Evolutionary conservation across 2,113 vertebrate species (phyloP), one percentile per base, ranked within the genome.

Genomic region (Melanerpes formicivorus): DNA sequence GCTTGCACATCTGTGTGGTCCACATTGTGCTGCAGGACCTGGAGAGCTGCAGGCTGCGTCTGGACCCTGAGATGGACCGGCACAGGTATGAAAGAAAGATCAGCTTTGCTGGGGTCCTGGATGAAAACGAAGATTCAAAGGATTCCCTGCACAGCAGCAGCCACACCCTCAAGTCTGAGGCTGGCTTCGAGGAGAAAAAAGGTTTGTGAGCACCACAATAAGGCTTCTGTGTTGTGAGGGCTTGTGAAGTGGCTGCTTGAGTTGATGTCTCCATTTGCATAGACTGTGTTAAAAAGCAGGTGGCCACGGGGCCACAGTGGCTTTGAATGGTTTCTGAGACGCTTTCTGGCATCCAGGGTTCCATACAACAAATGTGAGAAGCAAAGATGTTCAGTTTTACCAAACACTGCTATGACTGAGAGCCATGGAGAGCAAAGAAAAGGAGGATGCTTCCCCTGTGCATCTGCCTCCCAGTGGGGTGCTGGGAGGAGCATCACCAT

Each of bases 21-120:
- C 90, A 0, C 40, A 0, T 96, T 78, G 71, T 89, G 18, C 90
- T 92, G 5, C 72, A 99, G 99, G 99, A 99, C 71, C 97, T 99
- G 87, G 99, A 99, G 81, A 99, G 98, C 97, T 99, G 98, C 96
- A 98, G 99, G 26, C 96, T 99, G 78, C 99, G 98, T 30, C 96
- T 99, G 95, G 99, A 99, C 91, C 99, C 99, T 0, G 99, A 99
- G 87, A 96, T 99, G 81, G 99, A 99, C 52, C 98, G 99, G 8
- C 99, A 99, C 87, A 98, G 99, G 96, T 99, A 99, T 69, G 99
- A 99, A 93, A 98, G 99, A 96, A 99, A 99, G 97, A 99, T 99
- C 97, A 99, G 99, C 97, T 99, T 99, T 77, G 99, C 99, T 3
- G 99, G 99, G 9, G 99, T 99, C 94, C 97, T 99, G 23, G 99